Percentiles rank a stretch among this genome's conserved stretches.
phyloP scores from a whole-genome alignment of 37 sponge, comb jelly and placozoan genomes.

The Eunapius fragilis region DNA sequence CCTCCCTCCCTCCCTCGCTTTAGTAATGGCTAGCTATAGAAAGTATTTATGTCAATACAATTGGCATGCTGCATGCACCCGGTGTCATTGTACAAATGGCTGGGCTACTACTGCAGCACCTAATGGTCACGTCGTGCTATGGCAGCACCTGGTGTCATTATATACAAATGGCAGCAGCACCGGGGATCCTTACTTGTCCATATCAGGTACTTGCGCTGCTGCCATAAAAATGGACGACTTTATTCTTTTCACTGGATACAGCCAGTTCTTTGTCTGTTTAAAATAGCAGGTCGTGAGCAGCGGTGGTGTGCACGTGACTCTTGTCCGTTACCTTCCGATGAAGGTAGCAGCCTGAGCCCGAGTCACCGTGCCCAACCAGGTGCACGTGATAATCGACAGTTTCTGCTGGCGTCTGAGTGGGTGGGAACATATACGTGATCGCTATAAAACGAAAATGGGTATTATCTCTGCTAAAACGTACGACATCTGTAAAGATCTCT shows the following conservation, averaged over 20 bases:
- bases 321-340: background rate
- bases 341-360: slow-evolving; percentile 42
- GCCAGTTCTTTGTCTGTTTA: background rate
- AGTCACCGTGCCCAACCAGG: slow-evolving; percentile 81
- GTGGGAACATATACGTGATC: background rate
- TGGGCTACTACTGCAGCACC: too few species aligned
- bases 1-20: too few species aligned
- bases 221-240: slow-evolving; percentile 43
- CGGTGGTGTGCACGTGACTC: background rate
- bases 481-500: slow-evolving; percentile 58
- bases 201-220: background rate
- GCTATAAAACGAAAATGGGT: too few species aligned
- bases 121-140: too few species aligned
- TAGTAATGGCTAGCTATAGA: too few species aligned
- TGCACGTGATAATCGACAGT: slow-evolving; percentile 91
- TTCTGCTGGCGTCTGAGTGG: slow-evolving; percentile 50
- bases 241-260: background rate
- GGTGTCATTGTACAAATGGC: too few species aligned
- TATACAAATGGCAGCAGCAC: too few species aligned
- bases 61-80: too few species aligned
- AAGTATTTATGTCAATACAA: too few species aligned
- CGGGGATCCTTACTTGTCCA: background rate
- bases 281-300: background rate
- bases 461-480: background rate
- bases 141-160: too few species aligned